Evolutionary conservation across 1,140 invertebrate species (phyloP), one percentile per base, ranked within the genome.

Genomic region (Centruroides vittatus): DNA sequence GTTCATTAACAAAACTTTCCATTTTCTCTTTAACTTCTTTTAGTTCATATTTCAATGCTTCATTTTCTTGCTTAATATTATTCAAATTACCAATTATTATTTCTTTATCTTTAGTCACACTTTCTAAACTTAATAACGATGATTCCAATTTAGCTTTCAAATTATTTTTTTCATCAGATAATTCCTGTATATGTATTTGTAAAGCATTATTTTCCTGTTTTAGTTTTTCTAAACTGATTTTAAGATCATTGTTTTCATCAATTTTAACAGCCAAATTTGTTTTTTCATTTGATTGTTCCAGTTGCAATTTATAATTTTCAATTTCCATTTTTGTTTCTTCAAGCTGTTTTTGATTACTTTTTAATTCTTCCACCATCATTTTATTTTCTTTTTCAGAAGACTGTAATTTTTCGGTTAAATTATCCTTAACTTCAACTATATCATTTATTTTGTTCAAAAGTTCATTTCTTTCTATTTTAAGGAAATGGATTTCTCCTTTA

Each of bases 61-160:
- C 50, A 51, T 13, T 51, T 13, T 51, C 12, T 51, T 51, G 12
- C 10, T 1, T 51, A 51, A n/a, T 9, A 34, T n/a, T 11, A 34
- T 9, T 46, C 4, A 35, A 57, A 51, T 51, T 57, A 23, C 10
- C 10, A 35, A 35, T 36, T 35, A 35, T 23, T 13, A 57, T 34
- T n/a, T 12, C 12, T 35, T 56, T 50, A 12, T 61, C 54, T 10
- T 57, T 61, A 46, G 46, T 47, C 8, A 9, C n/a, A 10, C 46
- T 55, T 23, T 61, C 59, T 5, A 61, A 41, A 49, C 35, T 47
- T 9, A 58, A 47, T 46, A 58, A 55, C 3, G 58, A n/a, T 47
- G 56, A 58, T 41, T 62, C 56, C 23, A 58, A 58, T 55, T 62
- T 52, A n/a, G 13, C 11, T n/a, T 23, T n/a, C 34, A 55, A 11